Evolutionary conservation across 2,113 vertebrate species (phyloP), one percentile per base, ranked within the genome.

Genomic region (Pavo muticus): DNA sequence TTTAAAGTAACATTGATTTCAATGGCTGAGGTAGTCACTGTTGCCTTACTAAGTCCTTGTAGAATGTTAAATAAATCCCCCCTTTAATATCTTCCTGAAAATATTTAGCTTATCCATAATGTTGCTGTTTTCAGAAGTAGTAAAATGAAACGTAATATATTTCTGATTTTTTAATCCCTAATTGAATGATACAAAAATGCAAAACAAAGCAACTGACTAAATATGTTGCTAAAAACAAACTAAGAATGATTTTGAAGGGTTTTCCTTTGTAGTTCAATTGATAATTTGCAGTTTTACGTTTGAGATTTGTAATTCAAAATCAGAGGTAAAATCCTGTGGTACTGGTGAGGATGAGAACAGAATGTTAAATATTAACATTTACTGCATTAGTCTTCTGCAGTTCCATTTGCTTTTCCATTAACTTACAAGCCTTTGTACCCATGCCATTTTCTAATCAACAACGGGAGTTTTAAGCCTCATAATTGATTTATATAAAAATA

Each of bases 331-430:
- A 84, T 88, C 47, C 56, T 30, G 14, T 42, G 32, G 8, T 40
- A 57, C 15, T 57, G 40, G 9, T 69, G 17, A 1, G 0, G 5
- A 54, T 64, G 47, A 84, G 68, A 76, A 76, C 19, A 78, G 68
- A 87, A 91, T 88, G 45, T 61, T 94, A 91, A 95, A 71, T 63
- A 82, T 1, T 75, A 8, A 1, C 14, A 57, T 72, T 83, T 87
- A 57, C 23, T 87, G 21, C 47, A 37, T 75, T 79, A 65, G 6
- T 3, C 30, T 93, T n/a, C 74, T 90, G 35, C 60, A 87, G 59
- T 45, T 88, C 23, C 40, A 83, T 93, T 95, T 96, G 84, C 78
- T 91, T 20, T 94, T 91, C 84, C 83, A 91, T 90, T 95, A 91
- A 68, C 45, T 79, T 77, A 68, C 29, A 68, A 10, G 14, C 24